Base-by-base conservation (phyloP, 2,797 vertebrate species). In the Chaunax sp. region DNA sequence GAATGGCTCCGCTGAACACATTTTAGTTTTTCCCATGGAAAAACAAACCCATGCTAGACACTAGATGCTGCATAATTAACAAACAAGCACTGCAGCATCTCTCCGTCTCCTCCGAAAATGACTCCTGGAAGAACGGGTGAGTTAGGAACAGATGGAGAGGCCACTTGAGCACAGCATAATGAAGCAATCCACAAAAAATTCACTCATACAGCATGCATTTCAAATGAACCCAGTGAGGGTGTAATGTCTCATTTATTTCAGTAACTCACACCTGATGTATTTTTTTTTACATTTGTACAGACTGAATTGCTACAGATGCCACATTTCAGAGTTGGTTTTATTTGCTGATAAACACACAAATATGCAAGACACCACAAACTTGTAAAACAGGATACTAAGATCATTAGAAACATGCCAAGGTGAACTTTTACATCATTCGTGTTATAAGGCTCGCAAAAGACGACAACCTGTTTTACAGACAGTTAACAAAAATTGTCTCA, bases 21-120 rank as follows among this genome's bases (percentile, higher is more conserved):
- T 89, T 87, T 89, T 26, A 77, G 50, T 78, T 84, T 84, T 81
- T 71, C 73, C 62, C 61, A 22, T 71, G 60, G 63, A 88, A 72
- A 77, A 78, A 78, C 52, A 76, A 82, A 84, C 55, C 74, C 65
- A 61, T 55, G 74, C 72, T 78, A 75, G 80, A 77, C 44, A 74
- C 81, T 75, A 67, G 68, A 81, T 90, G 80, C 78, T 89, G 81
- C 82, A 90, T 91, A 91, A 91, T 91, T 88, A 92, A 91, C 83
- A 73, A 84, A 85, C 76, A 70, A 72, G 72, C 65, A 26, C 69
- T 57, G 81, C 37, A 86, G 87, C 72, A 84, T 87, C 72, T 73
- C 78, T 76, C 71, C n/a, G 65, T 75, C 83, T 87, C 61, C 76
- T 78, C 74, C 61, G 64, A 83, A 87, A 90, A 85, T 63, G 74